Evolutionary conservation across 2,888 invertebrate genomes (phyloP), one percentile per base, ranked within the genome.

Genomic region (Allacma fusca): DNA sequence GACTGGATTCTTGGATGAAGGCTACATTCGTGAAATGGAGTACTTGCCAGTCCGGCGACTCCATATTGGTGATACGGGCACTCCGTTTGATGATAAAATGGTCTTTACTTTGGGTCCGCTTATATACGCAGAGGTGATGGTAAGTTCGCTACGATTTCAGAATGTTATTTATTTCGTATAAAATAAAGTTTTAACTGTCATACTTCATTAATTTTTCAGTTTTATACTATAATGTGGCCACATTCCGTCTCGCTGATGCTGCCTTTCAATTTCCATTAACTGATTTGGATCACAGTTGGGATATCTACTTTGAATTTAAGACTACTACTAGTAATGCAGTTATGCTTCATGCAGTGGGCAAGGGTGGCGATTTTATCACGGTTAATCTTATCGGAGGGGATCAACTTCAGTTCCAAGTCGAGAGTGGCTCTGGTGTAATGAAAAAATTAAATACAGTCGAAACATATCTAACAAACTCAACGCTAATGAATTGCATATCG

Each of bases 251-350:
- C 79, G 88, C 92, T 1, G 98, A 98, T 87, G 94, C 96, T 0
- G 92, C 95, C 4, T 93, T 98, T 75, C 91, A 93, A 84, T 89
- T 98, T 81, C 96, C 96, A 0, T 92, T 93, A 12, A 81, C 80
- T n/a, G 78, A 96, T 86, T 92, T 96, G 89, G 95, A 95, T 5
- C 95, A 95, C 88, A 95, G 96, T 78, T 97, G 97, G 5, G 98
- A 98, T 88, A 95, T 98, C 86, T 97, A 97, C 88, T 94, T 98
- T 86, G 97, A 98, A 88, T 98, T 98, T 87, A 93, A 92, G 86
- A 98, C 98, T 0, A 97, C 97, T 0, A 90, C 90, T 34, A 91
- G 93, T 78, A 94, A 95, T 86, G 95, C 96, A 0, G 95, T 98
- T 9, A 88, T 98, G 1, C 90, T 98, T 84, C 96, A 97, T 87